A percentile compares a stretch with the other conserved stretches of the same genome.
Conservation (phyloP, 2,797 vertebrate genomes). For the Rhabdomys pumilio region DNA sequence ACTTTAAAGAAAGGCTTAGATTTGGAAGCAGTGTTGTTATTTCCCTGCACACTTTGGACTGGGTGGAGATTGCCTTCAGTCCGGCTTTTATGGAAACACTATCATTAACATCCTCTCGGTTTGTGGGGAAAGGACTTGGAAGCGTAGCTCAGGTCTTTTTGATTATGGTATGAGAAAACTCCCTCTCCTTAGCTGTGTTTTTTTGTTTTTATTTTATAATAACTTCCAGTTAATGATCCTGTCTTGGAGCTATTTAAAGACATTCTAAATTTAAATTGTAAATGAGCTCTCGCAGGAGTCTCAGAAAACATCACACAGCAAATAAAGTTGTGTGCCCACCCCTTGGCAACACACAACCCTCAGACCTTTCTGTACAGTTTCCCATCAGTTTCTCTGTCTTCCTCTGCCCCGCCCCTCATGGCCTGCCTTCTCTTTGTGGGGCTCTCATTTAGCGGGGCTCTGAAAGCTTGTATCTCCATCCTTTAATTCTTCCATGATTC, state of each 20-base stretch:
- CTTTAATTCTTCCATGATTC: not conserved
- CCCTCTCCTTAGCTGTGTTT: slow-evolving; percentile 35
- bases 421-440: not conserved
- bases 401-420: not conserved
- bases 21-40: slow-evolving; percentile 64
- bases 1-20: slow-evolving; percentile 67
- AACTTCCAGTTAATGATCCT: slow-evolving; percentile 72
- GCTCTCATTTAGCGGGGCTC: not conserved
- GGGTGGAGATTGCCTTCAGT: slow-evolving; percentile 64
- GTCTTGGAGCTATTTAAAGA: slow-evolving; percentile 75
- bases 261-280: slow-evolving; percentile 70
- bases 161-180: slow-evolving; percentile 68
- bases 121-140: slow-evolving; percentile 53
- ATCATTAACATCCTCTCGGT: slow-evolving; percentile 69
- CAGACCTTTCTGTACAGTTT: not conserved
- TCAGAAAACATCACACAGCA: slow-evolving; percentile 50
- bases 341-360: not conserved
- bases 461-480: not conserved
- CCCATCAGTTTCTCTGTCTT: not conserved
- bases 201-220: slow-evolving; percentile 74
- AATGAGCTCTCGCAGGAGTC: slow-evolving; percentile 42
- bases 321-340: slow-evolving; percentile 20
- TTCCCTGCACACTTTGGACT: slow-evolving; percentile 49
- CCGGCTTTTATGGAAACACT: slow-evolving; percentile 69
- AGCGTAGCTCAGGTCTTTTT: slow-evolving; percentile 56